Evolutionary conservation across 2,888 invertebrate species (phyloP).

Genomic region (Sphaerophoria taeniata): DNA sequence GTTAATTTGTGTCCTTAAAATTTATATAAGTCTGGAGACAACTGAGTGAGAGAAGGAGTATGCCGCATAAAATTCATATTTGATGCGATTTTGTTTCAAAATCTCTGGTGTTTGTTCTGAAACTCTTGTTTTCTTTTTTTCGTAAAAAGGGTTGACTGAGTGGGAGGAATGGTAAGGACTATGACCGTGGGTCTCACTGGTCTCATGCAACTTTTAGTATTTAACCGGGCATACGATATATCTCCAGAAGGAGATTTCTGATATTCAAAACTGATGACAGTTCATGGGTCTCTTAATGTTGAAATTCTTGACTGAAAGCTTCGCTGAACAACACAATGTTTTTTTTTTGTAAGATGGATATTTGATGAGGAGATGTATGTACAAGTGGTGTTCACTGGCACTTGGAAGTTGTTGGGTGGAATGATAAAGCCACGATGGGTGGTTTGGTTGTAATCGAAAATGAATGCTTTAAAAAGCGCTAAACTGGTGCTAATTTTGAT

Average conservation of each 20-base stretch:
- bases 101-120: conserved; percentile 63
- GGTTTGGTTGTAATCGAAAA: no score
- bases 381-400: background rate
- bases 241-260: conserved; percentile 37
- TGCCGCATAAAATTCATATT: conserved; percentile 72
- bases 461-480: no score
- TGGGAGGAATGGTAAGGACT: background rate
- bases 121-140: background rate
- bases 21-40: conserved; percentile 11
- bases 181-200: conserved; percentile 41
- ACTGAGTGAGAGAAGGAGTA: conserved; percentile 23
- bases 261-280: conserved; percentile 31
- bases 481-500: no score
- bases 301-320: conserved; percentile 48
- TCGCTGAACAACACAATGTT: conserved; percentile 2
- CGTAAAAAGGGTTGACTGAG: background rate
- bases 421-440: no score
- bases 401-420: no score
- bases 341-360: background rate
- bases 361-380: background rate
- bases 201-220: conserved; percentile 70
- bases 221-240: conserved; percentile 37
- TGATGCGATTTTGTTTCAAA: conserved; percentile 60
- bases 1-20: conserved; percentile 67
- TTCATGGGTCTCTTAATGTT: background rate